These are phyloP conservation scores for Diplazon laetatorius DNA, from an alignment of 2,888 invertebrate species.

Conservation along the genomic window DNA sequence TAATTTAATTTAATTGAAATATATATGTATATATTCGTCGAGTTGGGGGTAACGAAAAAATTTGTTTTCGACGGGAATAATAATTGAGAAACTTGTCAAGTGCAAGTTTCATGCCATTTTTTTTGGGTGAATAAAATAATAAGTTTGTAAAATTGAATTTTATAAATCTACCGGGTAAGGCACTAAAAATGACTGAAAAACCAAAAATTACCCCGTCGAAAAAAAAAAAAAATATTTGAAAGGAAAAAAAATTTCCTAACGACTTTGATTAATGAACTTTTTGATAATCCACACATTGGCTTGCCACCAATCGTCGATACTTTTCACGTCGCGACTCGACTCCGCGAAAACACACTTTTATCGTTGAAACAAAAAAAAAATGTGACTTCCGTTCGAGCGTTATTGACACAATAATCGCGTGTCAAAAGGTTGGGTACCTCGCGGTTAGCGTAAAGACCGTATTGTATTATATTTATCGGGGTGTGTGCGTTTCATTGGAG, in stretches of 20 bases:
- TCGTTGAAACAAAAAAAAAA: not conserved
- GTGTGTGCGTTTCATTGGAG: not conserved
- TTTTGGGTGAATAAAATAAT: too few relatives aligned
- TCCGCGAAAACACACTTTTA: not conserved
- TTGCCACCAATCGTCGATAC: not conserved
- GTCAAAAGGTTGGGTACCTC: constrained; percentile 38
- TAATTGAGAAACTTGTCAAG: too few relatives aligned
- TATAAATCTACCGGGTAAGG: too few relatives aligned
- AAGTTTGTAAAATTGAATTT: too few relatives aligned
- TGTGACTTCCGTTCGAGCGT: not conserved
- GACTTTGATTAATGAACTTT: not conserved
- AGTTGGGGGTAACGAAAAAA: too few relatives aligned
- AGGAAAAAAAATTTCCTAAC: not conserved
- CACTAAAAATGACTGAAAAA: too few relatives aligned
- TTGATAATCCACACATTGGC: too few relatives aligned
- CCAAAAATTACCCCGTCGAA: too few relatives aligned
- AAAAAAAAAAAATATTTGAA: not conserved
- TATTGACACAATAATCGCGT: constrained; percentile 56
- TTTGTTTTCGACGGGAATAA: too few relatives aligned
- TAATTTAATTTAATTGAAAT: too few relatives aligned
- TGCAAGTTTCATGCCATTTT: too few relatives aligned
- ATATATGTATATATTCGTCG: too few relatives aligned
- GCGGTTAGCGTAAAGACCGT: not conserved
- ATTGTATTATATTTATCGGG: constrained; percentile 6
- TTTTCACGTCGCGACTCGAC: not conserved